Evolutionary conservation across 2,888 invertebrate genomes (phyloP).

Genomic region (Melikaiella ostensackeni): DNA sequence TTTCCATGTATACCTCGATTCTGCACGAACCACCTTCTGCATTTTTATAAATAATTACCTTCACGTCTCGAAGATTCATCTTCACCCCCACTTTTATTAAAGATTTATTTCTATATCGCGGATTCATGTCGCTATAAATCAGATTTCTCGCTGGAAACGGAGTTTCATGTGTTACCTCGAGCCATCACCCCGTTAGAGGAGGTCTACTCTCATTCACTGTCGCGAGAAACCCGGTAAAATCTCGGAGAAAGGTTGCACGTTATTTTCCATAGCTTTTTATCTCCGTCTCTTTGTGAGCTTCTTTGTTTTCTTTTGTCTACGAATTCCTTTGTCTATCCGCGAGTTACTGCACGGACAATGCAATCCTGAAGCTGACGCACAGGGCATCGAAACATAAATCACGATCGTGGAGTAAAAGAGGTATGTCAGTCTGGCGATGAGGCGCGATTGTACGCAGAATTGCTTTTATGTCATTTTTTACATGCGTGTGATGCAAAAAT

Average conservation of each 20-base stretch:
- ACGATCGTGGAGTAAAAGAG: constrained; percentile 9
- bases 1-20: too few relatives aligned
- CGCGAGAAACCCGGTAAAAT: constrained; percentile 27
- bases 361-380: constrained; percentile 35
- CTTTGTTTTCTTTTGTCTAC: constrained; percentile 29
- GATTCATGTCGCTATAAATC: constrained; percentile 14
- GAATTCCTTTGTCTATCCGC: constrained; percentile 21
- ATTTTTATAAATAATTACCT: not conserved
- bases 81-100: not conserved
- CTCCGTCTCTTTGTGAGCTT: constrained; percentile 20
- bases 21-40: not conserved
- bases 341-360: constrained; percentile 24
- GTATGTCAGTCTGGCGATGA: not conserved
- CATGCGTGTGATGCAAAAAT: not conserved
- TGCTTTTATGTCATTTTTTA: not conserved
- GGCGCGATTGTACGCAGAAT: constrained; percentile 2
- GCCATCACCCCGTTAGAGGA: constrained; percentile 5
- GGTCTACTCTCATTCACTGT: constrained; percentile 26
- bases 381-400: constrained; percentile 29
- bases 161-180: constrained; percentile 26
- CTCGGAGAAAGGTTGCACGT: constrained; percentile 14
- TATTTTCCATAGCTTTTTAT: constrained; percentile 31
- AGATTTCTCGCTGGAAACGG: constrained; percentile 2
- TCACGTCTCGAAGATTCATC: not conserved
- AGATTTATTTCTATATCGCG: constrained; percentile 5